Evolutionary conservation across 2,888 invertebrate genomes (phyloP), one percentile per base, ranked within the genome.

Genomic region (Plebejus anna): DNA sequence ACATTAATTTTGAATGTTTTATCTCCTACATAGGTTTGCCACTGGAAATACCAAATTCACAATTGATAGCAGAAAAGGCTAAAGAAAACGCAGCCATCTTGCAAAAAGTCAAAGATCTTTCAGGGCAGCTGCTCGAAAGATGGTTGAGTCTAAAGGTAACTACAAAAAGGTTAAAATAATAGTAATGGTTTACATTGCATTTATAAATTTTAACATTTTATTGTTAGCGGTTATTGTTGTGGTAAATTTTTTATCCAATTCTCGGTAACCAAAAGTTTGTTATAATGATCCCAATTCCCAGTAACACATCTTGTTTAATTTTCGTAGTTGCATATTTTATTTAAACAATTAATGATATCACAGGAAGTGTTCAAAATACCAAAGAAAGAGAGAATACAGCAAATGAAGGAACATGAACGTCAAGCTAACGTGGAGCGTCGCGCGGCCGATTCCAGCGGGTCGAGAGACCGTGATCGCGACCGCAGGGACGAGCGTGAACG

Each of bases 401-500:
- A 98, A 88, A 97, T 98, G 97, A 98, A 98, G 86, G 98, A 98
- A 85, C 98, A 98, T 85, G 99, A 99, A 90, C 94, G 97, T 59
- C 98, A 98, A 94, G 98, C 98, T 7, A 97, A 97, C 92, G 95
- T 94, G 0, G 94, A 92, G 75, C 83, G 92, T 1, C 86, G 93
- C 38, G 93, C 92, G 22, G 94, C 93, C 0, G 94, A 92, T 79
- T 91, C 92, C 0, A 94, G 92, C 78, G 94, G 92, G 0, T 84
- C 91, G 2, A 83, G 92, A 0, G 92, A 92, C 72, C 83, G 90
- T 0, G 90, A 88, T 1, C 83, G 89, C 0, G 84, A 87, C 0
- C 83, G 86, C 0, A 86, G 88, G 4, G 80, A 84, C 2, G 85
- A 86, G 4, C 80, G 84, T 1, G 84, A 84, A 0, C 81, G 86